Evolutionary conservation across 2,113 vertebrate genomes (phyloP).

Genomic region (Microcebus murinus): DNA sequence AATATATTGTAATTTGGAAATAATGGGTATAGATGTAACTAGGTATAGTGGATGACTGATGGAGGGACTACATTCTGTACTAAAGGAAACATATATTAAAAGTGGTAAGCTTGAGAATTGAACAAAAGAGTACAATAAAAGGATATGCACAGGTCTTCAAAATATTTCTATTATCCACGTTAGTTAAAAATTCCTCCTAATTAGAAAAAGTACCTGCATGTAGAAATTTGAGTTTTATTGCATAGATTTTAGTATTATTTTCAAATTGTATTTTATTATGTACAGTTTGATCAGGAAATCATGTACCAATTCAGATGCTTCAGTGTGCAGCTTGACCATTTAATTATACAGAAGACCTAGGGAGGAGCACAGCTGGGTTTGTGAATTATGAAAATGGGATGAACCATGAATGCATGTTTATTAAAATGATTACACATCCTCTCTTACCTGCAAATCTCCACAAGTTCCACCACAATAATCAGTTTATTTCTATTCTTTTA

Average conservation of each 20-base stretch:
- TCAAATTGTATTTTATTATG: not conserved
- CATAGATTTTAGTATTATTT: not conserved
- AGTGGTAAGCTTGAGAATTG: not conserved
- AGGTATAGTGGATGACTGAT: not conserved
- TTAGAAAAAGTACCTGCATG: slow-evolving; percentile 52
- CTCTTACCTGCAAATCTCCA: not conserved
- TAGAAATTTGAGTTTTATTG: slow-evolving; percentile 22
- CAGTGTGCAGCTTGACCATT: not conserved
- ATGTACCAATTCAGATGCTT: slow-evolving; percentile 37
- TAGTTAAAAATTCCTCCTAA: slow-evolving; percentile 34
- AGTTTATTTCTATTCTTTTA: slow-evolving; percentile 27
- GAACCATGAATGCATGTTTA: slow-evolving; percentile 63
- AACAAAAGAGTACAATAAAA: not conserved
- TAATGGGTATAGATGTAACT: not conserved
- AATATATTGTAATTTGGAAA: not conserved
- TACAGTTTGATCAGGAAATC: slow-evolving; percentile 43
- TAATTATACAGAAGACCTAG: slow-evolving; percentile 61
- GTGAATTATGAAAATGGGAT: slow-evolving; percentile 71
- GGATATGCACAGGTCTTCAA: not conserved
- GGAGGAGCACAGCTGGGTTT: slow-evolving; percentile 35
- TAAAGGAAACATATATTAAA: not conserved
- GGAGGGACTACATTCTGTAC: not conserved
- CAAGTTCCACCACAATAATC: not conserved
- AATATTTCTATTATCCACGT: not conserved
- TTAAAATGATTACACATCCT: slow-evolving; percentile 53